These are phyloP conservation scores for Sphaeramia orbicularis DNA, from an alignment of 2,797 vertebrate genomes.

Conservation along the genomic window DNA sequence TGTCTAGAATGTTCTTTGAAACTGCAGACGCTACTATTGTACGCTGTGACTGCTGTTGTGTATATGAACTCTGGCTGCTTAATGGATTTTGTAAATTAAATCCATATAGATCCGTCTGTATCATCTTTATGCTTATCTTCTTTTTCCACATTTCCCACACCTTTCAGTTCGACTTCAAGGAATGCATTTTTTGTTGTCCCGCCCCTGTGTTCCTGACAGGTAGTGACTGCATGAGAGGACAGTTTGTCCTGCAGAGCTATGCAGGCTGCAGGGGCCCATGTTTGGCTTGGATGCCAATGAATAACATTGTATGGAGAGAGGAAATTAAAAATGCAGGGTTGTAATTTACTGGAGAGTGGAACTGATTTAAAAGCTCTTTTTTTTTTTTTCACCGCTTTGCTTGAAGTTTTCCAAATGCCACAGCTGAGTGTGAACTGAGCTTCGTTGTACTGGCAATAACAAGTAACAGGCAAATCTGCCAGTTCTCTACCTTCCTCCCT, in stretches of 20 bases:
- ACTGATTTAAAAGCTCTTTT: conserved; percentile 89
- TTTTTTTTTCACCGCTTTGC: conserved; percentile 63
- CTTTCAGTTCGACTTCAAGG: conserved; percentile 81
- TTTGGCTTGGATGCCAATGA: conserved; percentile 97
- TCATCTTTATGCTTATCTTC: conserved; percentile 44
- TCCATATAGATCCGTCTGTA: conserved; percentile 41
- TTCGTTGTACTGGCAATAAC: conserved; percentile 86
- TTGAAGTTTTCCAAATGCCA: conserved; percentile 88
- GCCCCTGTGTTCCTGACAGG: conserved; percentile 89
- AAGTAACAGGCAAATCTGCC: conserved; percentile 82
- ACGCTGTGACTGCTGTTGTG: conserved; percentile 14
- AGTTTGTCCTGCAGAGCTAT: conserved; percentile 90
- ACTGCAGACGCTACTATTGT: conserved; percentile 17
- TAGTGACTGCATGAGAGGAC: conserved; percentile 89
- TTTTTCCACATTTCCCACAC: conserved; percentile 67
- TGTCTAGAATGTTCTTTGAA: conserved; percentile 32
- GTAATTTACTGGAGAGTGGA: conserved; percentile 95
- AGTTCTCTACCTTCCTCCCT: conserved; percentile 56
- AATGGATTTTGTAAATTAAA: conserved; percentile 47
- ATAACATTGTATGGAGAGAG: conserved; percentile 96
- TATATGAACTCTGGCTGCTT: conserved; percentile 11
- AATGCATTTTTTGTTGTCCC: conserved; percentile 90
- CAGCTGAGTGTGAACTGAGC: conserved; percentile 89
- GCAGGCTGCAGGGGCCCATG: conserved; percentile 86
- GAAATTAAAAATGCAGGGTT: conserved; percentile 96